Evolutionary conservation across 2,888 invertebrate species (phyloP).

Genomic region (Volucella inflata): DNA sequence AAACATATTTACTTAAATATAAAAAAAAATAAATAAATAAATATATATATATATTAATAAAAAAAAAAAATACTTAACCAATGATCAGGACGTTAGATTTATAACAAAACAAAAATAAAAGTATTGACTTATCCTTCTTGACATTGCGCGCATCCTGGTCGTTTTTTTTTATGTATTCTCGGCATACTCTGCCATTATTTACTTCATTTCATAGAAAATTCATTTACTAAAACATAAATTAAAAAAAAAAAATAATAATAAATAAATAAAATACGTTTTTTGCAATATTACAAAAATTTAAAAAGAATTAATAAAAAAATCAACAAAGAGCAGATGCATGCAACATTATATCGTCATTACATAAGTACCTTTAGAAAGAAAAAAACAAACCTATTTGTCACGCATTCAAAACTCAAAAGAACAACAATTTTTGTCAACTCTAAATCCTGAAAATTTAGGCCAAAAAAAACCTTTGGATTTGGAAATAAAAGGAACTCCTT

Average conservation of each 20-base stretch:
- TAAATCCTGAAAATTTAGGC: constrained; percentile 50
- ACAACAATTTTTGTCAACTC: constrained; percentile 54
- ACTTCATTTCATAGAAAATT: constrained; percentile 57
- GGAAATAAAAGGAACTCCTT: constrained; percentile 60
- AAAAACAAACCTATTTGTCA: constrained; percentile 28
- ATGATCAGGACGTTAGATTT: constrained; percentile 51
- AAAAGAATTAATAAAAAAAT: constrained; percentile 5
- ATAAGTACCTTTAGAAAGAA: constrained; percentile 73
- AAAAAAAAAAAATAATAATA: constrained; percentile 23
- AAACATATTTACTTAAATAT: constrained; percentile 68
- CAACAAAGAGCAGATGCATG: constrained; percentile 54
- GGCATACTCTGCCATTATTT: constrained; percentile 62
- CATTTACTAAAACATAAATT: constrained; percentile 48
- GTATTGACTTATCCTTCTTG: constrained; percentile 50
- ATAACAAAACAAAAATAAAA: constrained; percentile 42
- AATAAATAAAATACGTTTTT: constrained; percentile 3
- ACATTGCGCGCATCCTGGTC: constrained; percentile 54
- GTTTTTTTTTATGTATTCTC: constrained; percentile 17
- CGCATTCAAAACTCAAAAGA: constrained; percentile 44
- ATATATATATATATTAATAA: constrained; percentile 31
- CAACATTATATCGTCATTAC: constrained; percentile 75
- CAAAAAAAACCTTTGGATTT: constrained; percentile 53
- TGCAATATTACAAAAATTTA: constrained; percentile 37
- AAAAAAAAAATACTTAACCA: constrained; percentile 29
- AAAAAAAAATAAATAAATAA: constrained; percentile 33